Conservation (phyloP, 2,888 invertebrate genomes). For the Ceramica pisi region DNA sequence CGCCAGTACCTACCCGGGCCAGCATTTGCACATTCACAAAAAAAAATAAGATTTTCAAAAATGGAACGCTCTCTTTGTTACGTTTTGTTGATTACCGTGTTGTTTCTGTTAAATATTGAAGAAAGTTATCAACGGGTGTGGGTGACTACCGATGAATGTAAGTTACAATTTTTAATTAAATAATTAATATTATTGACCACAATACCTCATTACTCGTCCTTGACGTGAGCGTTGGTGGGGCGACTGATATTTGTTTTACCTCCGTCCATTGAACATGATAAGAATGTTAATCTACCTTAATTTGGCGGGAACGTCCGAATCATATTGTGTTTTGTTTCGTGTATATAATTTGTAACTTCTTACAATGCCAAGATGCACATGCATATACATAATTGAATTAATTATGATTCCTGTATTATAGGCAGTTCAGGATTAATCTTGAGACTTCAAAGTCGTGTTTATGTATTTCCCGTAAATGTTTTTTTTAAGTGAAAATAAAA, state of each 20-base stretch:
- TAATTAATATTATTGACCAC: slow-evolving; percentile 9
- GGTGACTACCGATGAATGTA: slow-evolving; percentile 84
- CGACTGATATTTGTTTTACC: slow-evolving; percentile 18
- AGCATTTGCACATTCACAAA: not conserved
- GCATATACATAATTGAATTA: slow-evolving; percentile 1
- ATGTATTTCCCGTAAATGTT: not conserved
- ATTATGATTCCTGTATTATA: slow-evolving; percentile 24
- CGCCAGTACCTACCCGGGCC: not conserved
- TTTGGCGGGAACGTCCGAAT: slow-evolving; percentile 33
- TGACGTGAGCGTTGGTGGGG: slow-evolving; percentile 21
- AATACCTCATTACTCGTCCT: slow-evolving; percentile 27
- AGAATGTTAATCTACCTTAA: slow-evolving; percentile 38
- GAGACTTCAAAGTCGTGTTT: not conserved
- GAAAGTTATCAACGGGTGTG: slow-evolving; percentile 60
- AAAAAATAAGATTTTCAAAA: slow-evolving; percentile 35
- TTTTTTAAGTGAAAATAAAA: too few species aligned
- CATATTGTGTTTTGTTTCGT: slow-evolving; percentile 23
- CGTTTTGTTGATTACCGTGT: slow-evolving; percentile 45
- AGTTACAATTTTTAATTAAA: slow-evolving; percentile 62
- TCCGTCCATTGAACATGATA: slow-evolving; percentile 29
- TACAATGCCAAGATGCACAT: slow-evolving; percentile 5
- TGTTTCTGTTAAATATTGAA: slow-evolving; percentile 60
- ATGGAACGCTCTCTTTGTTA: slow-evolving; percentile 46
- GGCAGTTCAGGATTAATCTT: not conserved
- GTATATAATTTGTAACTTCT: slow-evolving; percentile 26